These are phyloP conservation scores for Mus spretus DNA, from an alignment of 2,797 vertebrate species.

Conservation along the genomic window DNA sequence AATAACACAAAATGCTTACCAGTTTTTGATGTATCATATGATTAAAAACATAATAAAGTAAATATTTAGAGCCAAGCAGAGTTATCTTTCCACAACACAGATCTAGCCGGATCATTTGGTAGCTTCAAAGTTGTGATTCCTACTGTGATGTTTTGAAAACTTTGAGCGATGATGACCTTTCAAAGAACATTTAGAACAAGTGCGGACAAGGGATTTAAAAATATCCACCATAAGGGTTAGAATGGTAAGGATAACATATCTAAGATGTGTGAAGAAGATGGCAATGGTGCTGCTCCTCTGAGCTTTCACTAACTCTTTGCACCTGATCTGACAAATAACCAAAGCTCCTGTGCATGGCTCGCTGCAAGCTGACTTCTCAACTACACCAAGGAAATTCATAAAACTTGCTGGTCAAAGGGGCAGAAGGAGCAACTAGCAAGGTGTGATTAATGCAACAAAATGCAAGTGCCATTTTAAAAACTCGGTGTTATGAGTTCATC, in stretches of 20 bases:
- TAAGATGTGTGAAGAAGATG: neutral
- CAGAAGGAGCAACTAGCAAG: conserved; percentile 18
- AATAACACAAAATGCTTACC: conserved; percentile 61
- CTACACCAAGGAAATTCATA: conserved; percentile 50
- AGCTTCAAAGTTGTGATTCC: conserved; percentile 55
- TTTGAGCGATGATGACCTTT: conserved; percentile 60
- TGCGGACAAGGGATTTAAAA: conserved; percentile 13
- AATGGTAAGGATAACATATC: conserved; percentile 41
- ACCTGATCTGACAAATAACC: conserved; percentile 10
- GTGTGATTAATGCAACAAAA: conserved; percentile 52
- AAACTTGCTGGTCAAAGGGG: conserved; percentile 41
- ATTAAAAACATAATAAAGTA: conserved; percentile 49
- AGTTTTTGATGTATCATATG: conserved; percentile 60
- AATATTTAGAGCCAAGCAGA: conserved; percentile 58
- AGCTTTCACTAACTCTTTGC: conserved; percentile 18
- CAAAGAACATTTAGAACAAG: conserved; percentile 45
- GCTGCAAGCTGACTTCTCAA: conserved; percentile 29
- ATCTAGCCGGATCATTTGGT: conserved; percentile 49
- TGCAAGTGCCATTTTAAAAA: conserved; percentile 49
- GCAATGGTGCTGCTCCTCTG: neutral
- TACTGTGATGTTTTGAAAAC: conserved; percentile 64
- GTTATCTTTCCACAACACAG: conserved; percentile 54
- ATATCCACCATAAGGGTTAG: conserved; percentile 49
- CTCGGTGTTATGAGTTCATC: conserved; percentile 48
- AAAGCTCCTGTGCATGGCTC: conserved; percentile 4